Conservation (phyloP, 2,888 invertebrate genomes). For the Scaptomyza polygonia region DNA sequence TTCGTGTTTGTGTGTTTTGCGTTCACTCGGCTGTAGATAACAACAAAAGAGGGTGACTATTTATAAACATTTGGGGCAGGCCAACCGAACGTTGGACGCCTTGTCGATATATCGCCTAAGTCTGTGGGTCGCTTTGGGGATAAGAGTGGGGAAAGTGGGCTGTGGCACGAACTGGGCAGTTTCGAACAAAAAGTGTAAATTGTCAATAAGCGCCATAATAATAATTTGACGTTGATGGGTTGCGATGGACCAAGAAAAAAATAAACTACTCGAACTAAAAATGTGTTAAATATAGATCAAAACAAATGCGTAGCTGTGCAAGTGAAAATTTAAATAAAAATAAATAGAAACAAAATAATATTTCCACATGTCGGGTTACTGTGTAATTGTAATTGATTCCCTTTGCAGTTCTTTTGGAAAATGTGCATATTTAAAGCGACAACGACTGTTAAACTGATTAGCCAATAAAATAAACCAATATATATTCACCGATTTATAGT, state of each 20-base stretch:
- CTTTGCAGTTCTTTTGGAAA: constrained; percentile 52
- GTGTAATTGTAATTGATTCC: constrained; percentile 11
- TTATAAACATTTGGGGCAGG: constrained; percentile 77
- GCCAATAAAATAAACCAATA: constrained; percentile 42
- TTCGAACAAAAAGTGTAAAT: constrained; percentile 42
- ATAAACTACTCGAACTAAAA: background rate
- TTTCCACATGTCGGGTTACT: background rate
- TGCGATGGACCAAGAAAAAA: constrained; percentile 4
- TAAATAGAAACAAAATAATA: background rate
- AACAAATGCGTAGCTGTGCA: no score
- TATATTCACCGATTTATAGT: constrained; percentile 5
- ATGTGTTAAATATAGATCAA: constrained; percentile 30
- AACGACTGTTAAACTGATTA: constrained; percentile 46
- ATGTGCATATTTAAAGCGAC: constrained; percentile 65
- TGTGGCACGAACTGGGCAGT: constrained; percentile 20
- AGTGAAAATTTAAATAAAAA: constrained; percentile 3
- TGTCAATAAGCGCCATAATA: constrained; percentile 54
- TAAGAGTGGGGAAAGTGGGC: background rate
- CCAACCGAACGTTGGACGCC: constrained; percentile 52
- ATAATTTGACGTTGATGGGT: constrained; percentile 36
- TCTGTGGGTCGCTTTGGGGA: constrained; percentile 15
- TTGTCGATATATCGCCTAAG: constrained; percentile 60
- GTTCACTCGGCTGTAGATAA: constrained; percentile 57
- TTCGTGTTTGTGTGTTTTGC: constrained; percentile 44
- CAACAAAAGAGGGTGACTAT: constrained; percentile 63